A percentile compares a stretch with the other conserved stretches of the same genome.
Evolutionary conservation across 1,140 invertebrate genomes (phyloP).

Genomic region (Diprion similis): DNA sequence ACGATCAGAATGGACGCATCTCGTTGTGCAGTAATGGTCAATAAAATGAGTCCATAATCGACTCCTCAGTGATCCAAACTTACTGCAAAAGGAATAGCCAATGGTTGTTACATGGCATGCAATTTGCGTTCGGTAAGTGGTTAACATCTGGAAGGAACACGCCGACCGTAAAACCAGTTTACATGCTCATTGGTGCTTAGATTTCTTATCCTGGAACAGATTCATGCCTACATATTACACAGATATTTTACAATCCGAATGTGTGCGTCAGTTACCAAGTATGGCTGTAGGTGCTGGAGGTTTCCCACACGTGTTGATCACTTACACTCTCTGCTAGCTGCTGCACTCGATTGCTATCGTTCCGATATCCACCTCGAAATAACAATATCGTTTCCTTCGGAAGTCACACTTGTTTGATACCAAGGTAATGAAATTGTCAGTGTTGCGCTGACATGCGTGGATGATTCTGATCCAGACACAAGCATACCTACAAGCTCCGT

Average conservation of each 20-base stretch:
- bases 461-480: too few species aligned
- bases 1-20: conserved; percentile 31
- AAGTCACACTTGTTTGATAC: conserved; percentile 20
- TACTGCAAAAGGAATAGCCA: conserved; percentile 19
- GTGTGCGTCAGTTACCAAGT: too few species aligned
- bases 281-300: too few species aligned
- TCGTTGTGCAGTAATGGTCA: conserved; percentile 48
- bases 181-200: conserved; percentile 30
- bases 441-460: too few species aligned
- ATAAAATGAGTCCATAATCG: conserved; percentile 51
- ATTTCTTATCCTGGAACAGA: conserved; percentile 32
- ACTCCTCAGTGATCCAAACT: conserved; percentile 46
- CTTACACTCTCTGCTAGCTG: too few species aligned
- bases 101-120: conserved; percentile 27
- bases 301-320: too few species aligned
- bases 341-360: conserved; percentile 18
- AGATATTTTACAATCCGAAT: too few species aligned
- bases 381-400: neutral
- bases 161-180: conserved; percentile 21
- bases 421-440: conserved; percentile 23
- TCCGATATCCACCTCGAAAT: neutral
- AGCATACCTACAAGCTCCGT: too few species aligned
- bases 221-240: too few species aligned
- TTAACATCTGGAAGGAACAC: conserved; percentile 41
- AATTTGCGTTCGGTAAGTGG: conserved; percentile 49